These are phyloP conservation scores for Neotoma lepida DNA, from an alignment of 2,113 vertebrate species.

Conservation along the genomic window DNA sequence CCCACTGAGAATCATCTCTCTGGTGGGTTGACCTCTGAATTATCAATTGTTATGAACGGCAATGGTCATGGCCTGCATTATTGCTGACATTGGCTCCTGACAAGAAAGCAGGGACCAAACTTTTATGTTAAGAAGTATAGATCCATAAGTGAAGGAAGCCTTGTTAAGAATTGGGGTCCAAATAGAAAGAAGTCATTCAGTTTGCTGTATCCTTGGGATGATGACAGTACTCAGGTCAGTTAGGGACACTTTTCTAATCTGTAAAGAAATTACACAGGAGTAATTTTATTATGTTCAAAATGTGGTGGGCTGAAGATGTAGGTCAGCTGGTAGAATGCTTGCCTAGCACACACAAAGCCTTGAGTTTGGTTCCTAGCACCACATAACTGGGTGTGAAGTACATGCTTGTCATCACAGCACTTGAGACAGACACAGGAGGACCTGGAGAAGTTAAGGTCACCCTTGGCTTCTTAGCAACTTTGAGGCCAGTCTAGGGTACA, in stretches of 20 bases:
- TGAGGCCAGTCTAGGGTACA: not conserved
- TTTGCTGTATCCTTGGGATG: not conserved
- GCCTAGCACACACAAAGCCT: not conserved
- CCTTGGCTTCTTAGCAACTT: not conserved
- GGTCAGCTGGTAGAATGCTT: not conserved
- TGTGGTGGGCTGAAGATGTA: not conserved
- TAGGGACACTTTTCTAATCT: too few species aligned
- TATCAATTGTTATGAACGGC: too few species aligned
- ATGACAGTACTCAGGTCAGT: not conserved
- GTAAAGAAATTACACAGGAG: not conserved
- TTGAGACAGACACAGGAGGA: not conserved
- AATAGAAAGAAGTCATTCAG: not conserved
- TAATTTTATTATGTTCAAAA: not conserved
- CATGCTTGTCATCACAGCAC: not conserved
- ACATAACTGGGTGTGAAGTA: not conserved
- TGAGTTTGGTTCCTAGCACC: not conserved
- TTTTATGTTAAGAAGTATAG: not conserved
- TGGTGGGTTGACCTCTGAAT: too few species aligned
- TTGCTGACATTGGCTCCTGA: too few species aligned
- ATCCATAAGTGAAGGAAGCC: not conserved
- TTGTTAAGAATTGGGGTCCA: not conserved
- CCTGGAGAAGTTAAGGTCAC: not conserved
- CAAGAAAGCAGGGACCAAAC: not conserved
- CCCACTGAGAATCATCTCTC: too few species aligned
- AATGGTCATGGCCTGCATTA: too few species aligned